A percentile compares a stretch with the other conserved stretches of the same genome.
phyloP scores from a whole-genome alignment of 2,888 invertebrate genomes.

The Synergus itoensis region DNA sequence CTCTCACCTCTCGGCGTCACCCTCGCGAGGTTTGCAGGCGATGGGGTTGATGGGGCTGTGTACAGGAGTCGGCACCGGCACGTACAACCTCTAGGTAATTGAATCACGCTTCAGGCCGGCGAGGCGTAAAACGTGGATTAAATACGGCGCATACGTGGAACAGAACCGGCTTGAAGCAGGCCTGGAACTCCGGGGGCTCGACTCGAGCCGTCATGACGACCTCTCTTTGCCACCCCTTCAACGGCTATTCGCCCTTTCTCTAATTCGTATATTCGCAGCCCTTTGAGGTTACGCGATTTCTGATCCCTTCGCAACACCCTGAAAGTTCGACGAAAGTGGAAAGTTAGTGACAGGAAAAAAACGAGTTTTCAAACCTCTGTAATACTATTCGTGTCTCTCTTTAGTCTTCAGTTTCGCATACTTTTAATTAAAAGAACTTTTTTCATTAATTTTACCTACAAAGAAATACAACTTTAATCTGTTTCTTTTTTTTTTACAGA shows the following conservation, averaged over 20 bases:
- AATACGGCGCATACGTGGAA: constrained; percentile 63
- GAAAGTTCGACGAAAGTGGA: background rate
- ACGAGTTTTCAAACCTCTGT: constrained; percentile 15
- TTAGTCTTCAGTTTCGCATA: background rate
- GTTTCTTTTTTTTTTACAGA: background rate
- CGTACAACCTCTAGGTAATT: constrained; percentile 62
- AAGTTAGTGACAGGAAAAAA: constrained; percentile 20
- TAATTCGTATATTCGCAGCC: constrained; percentile 16
- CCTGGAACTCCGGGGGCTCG: background rate
- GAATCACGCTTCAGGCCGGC: constrained; percentile 62
- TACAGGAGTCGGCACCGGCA: constrained; percentile 42
- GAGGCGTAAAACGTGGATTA: constrained; percentile 67
- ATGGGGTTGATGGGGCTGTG: constrained; percentile 14
- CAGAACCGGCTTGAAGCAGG: constrained; percentile 42
- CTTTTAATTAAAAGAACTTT: constrained; percentile 23
- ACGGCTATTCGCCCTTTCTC: background rate
- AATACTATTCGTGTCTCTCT: background rate
- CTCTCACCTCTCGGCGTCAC: background rate
- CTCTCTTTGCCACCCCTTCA: background rate
- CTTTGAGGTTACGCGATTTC: constrained; percentile 16
- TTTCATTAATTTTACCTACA: constrained; percentile 5
- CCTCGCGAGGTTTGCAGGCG: constrained; percentile 11
- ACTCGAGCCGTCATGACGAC: background rate
- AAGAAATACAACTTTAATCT: background rate
- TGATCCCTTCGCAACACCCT: background rate